Evolutionary conservation across 2,113 vertebrate species (phyloP).

Genomic region (Daboia siamensis): DNA sequence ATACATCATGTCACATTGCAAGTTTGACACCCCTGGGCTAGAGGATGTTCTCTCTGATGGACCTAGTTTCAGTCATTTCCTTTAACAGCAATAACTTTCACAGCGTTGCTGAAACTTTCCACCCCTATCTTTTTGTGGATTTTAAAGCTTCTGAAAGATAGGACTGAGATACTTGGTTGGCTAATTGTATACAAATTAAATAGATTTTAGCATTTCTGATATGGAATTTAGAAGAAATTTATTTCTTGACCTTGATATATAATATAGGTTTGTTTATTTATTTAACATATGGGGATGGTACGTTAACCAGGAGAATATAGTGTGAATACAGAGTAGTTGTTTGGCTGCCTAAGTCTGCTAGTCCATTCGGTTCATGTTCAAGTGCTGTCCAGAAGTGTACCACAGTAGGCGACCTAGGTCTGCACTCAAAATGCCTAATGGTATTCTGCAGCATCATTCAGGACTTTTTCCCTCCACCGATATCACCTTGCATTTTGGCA

Average conservation of each 20-base stretch:
- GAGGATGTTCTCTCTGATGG: background rate
- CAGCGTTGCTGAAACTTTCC: background rate
- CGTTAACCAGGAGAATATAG: background rate
- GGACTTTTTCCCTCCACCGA: background rate
- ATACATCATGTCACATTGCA: too few relatives aligned
- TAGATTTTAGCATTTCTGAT: background rate
- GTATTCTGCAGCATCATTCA: background rate
- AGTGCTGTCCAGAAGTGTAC: background rate
- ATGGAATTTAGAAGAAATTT: background rate
- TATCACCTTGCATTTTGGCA: background rate
- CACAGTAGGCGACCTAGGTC: background rate
- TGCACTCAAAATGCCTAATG: background rate
- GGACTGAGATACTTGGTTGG: background rate
- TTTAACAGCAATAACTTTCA: background rate
- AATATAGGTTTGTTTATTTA: background rate
- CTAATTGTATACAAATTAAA: conserved; percentile 57
- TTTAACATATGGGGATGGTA: background rate
- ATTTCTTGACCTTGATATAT: background rate
- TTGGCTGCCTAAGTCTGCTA: background rate
- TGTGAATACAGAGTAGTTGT: conserved; percentile 19
- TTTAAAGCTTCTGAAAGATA: background rate
- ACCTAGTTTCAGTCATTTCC: background rate
- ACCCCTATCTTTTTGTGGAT: background rate
- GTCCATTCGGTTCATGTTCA: background rate
- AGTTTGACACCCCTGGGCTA: background rate